Evolutionary conservation across 2,113 vertebrate genomes (phyloP).

Genomic region (Toxostoma redivivum): DNA sequence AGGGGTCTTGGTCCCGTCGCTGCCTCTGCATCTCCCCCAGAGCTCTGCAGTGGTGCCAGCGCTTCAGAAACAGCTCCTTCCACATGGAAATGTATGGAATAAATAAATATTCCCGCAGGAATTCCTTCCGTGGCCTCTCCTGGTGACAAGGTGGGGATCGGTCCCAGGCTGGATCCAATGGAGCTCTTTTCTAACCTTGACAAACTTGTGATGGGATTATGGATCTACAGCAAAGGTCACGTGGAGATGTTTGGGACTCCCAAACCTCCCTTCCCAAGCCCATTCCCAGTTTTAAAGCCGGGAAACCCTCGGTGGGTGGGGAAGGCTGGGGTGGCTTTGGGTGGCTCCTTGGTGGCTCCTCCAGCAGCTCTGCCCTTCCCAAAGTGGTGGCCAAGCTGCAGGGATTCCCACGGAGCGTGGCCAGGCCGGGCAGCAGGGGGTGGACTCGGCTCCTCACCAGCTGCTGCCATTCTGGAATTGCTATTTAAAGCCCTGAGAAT

Average conservation of each 20-base stretch:
- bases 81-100: accelerated
- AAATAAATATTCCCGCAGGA: not conserved
- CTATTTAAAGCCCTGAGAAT: not conserved
- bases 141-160: not conserved
- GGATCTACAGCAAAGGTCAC: not conserved
- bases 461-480: not conserved
- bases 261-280: not conserved
- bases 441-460: not conserved
- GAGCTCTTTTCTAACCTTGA: not conserved
- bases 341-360: not conserved
- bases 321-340: not conserved
- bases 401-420: not conserved
- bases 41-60: not conserved
- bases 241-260: accelerated
- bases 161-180: not conserved
- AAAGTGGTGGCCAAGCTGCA: not conserved
- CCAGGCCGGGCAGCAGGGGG: accelerated
- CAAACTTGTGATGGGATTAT: no score
- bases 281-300: not conserved
- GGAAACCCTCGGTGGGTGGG: accelerated
- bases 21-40: not conserved
- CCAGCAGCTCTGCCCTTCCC: not conserved
- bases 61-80: not conserved
- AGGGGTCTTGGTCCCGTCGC: accelerated
- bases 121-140: not conserved